A percentile compares a stretch with the other conserved stretches of the same genome.
These are phyloP conservation scores for Bimastos eiseni DNA, from an alignment of 2,888 invertebrate species.

Conservation along the genomic window DNA sequence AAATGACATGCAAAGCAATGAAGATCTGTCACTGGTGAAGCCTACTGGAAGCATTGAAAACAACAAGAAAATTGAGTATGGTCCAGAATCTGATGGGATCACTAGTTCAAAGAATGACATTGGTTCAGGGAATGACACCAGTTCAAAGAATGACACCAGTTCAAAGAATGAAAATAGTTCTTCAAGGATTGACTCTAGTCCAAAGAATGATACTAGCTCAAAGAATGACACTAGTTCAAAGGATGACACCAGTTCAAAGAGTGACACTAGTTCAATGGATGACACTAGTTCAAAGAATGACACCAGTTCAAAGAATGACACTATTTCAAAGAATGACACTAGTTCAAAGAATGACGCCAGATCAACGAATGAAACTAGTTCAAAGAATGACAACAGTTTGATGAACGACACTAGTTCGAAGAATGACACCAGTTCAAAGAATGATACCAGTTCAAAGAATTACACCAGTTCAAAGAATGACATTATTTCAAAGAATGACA, in stretches of 20 bases:
- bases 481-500: background rate
- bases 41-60: no score
- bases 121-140: background rate
- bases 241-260: background rate
- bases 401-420: no score
- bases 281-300: background rate
- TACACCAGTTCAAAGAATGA: slow-evolving; percentile 8
- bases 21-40: background rate
- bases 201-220: slow-evolving; percentile 1
- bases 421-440: slow-evolving; percentile 3
- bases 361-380: background rate
- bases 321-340: background rate
- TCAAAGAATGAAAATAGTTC: no score
- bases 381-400: slow-evolving; percentile 21
- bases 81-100: background rate
- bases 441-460: background rate
- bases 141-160: background rate
- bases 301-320: slow-evolving; percentile 10
- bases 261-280: background rate
- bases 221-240: background rate
- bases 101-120: slow-evolving; percentile 8
- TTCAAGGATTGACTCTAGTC: no score
- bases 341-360: slow-evolving; percentile 1
- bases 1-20: background rate
- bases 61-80: background rate